A percentile compares a stretch with the other conserved stretches of the same genome.
phyloP scores from a whole-genome alignment of 2,888 invertebrate species.

The Drosophila kuntzei region DNA sequence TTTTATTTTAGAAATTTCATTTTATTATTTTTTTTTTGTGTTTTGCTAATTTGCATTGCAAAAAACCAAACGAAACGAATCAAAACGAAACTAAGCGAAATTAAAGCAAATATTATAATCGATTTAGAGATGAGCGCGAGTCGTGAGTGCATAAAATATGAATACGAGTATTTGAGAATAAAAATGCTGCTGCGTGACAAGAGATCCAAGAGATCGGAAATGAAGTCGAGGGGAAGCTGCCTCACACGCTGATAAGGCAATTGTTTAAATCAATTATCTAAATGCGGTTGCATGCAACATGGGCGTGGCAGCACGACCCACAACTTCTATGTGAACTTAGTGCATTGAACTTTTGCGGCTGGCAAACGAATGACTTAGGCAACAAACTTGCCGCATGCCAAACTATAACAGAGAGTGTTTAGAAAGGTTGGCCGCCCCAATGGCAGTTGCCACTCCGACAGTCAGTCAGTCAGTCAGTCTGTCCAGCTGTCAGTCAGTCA shows the following conservation, averaged over 20 bases:
- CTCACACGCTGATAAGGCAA: conserved; percentile 32
- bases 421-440: conserved; percentile 65
- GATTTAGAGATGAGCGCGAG: conserved; percentile 31
- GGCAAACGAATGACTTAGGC: conserved; percentile 49
- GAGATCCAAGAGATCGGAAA: conserved; percentile 1
- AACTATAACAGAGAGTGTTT: conserved; percentile 66
- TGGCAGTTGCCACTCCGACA: conserved; percentile 55
- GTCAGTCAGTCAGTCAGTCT: conserved; percentile 8
- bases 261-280: conserved; percentile 49
- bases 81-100: conserved; percentile 29
- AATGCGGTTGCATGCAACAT: conserved; percentile 30
- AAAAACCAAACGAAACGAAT: conserved; percentile 22
- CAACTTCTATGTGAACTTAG: conserved; percentile 26
- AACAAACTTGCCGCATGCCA: conserved; percentile 47
- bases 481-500: conserved; percentile 54
- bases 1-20: conserved; percentile 64
- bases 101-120: conserved; percentile 33
- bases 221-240: not conserved
- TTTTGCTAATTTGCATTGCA: conserved; percentile 59
- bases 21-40: conserved; percentile 14
- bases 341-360: conserved; percentile 61
- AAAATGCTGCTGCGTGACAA: conserved; percentile 14
- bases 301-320: conserved; percentile 53
- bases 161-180: not conserved
- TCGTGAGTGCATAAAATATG: conserved; percentile 23